Evolutionary conservation across 2,113 vertebrate species (phyloP), one percentile per base, ranked within the genome.

Genomic region (Pluvialis apricaria): DNA sequence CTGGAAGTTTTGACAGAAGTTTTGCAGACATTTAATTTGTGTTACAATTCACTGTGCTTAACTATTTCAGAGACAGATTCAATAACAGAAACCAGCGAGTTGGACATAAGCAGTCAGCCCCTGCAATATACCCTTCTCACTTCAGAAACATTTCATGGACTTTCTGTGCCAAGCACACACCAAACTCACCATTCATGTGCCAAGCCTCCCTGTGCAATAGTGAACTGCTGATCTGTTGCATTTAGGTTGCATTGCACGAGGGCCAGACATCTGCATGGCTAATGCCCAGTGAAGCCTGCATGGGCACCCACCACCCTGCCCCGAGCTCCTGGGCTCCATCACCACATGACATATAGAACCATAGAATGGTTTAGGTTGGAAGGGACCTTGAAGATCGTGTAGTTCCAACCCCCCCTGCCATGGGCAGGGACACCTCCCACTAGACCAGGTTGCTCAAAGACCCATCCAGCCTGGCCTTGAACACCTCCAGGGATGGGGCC

Each of bases 201-300:
- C 44, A 15, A 20, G 14, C 3, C 49, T 25, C 32, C 42, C 47
- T 0, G 0, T 9, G 49, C 40, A 38, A 2, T 9, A 38, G 31
- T 1, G 6, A 29, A 31, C 58, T 15, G n/a, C 4, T 15, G 25
- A 34, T 3, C 6, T 5, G 51, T 18, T 5, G 2, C 31, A 4
- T 32, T 42, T 16, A 13, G 20, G 40, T 68, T 15, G 26, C 16
- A 2, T 21, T 13, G 34, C 25, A 22, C 1, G 0, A n/a, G 11
- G 32, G 22, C 15, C 40, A 15, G 32, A 18, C 58, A 6, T 19
- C 52, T 11, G 28, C 16, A 5, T 1, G 25, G 13, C 15, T 55
- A 60, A 73, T 0, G 0, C 13, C 13, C 49, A 10, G n/a, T 9
- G 36, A 10, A 47, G 54, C 14, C 60, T 38, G 18, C 31, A 2